These are phyloP conservation scores for Aspidapion aeneum DNA, from an alignment of 2,888 invertebrate genomes.

Conservation along the genomic window DNA sequence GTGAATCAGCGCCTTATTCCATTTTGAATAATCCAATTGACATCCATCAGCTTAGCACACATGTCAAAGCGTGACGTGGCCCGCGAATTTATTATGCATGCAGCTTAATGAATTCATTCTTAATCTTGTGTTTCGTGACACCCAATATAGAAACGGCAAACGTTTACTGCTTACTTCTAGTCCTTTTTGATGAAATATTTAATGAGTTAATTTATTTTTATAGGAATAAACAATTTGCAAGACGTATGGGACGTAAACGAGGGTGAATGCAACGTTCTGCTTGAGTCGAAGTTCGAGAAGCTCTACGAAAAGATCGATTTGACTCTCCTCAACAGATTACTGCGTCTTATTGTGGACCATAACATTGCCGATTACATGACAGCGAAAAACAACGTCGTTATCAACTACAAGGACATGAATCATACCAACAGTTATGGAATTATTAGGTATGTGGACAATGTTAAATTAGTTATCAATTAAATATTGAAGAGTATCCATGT, in stretches of 20 bases:
- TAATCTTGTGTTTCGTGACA: no score
- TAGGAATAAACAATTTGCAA: slow-evolving; percentile 91
- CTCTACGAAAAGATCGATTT: slow-evolving; percentile 99
- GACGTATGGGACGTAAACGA: slow-evolving; percentile 99
- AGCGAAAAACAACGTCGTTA: slow-evolving; percentile 99
- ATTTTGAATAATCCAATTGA: no score
- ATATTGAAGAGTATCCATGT: no score
- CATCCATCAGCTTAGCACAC: no score
- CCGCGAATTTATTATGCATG: no score
- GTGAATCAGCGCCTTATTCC: no score
- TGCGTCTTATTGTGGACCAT: slow-evolving; percentile 97
- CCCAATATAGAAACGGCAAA: no score
- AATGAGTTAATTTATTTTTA: slow-evolving; percentile 16
- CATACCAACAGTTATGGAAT: slow-evolving; percentile 98
- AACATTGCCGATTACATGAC: slow-evolving; percentile 99
- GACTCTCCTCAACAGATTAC: slow-evolving; percentile 90
- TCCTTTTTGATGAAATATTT: no score
- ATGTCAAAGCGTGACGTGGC: no score
- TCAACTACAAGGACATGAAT: slow-evolving; percentile 99
- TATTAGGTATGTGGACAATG: slow-evolving; percentile 34
- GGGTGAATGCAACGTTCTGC: slow-evolving; percentile 96
- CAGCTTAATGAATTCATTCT: no score
- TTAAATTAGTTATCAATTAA: no score
- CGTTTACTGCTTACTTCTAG: no score
- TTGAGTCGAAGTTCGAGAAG: slow-evolving; percentile 97